Base-by-base conservation (phyloP, 2,888 invertebrate genomes). In the Dynastes hyllus region DNA sequence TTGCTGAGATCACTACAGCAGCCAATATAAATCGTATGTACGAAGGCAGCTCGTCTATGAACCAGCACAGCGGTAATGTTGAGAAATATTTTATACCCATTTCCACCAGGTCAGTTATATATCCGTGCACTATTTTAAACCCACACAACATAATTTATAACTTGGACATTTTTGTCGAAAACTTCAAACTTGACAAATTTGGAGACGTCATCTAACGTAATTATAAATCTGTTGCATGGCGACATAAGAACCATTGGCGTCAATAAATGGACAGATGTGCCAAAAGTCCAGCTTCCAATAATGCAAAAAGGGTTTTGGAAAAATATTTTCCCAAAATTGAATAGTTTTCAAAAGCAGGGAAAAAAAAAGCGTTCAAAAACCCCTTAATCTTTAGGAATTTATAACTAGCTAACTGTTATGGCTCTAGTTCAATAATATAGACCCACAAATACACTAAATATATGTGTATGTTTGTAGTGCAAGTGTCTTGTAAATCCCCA, bases 91-190 rank as follows among this genome's bases (percentile, higher is more conserved):
- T 69, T 4, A 77, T 40, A 51, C 78, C 78, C 67, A 70, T 71
- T 45, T 76, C 76, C 45, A 55, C 65, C 66, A 76, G 55, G 65
- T 76, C 55, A 53, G 55, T 77, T 32, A 78, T 66, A 32, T 78
- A 76, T n/a, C 53, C 50, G 61, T 71, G 75, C 45, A 71, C 76
- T 51, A 78, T 78, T 78, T 71, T 69, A 51, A 76, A 78, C 40
- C 78, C 78, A 66, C 80, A 80, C 76, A 80, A 66, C 78, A 77
- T 78, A 79, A 79, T 79, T 79, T 61, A 73, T 13, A 69, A 29
- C 3, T 71, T 65, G 40, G 40, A 16, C 58, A 77, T 55, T 37
- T 78, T 50, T 40, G 65, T 37, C 53, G 58, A 53, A 22, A 29
- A 79, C 75, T 76, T 55, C 66, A 75, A 79, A 69, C 67, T 79